These are phyloP conservation scores for Pandion haliaetus DNA, from an alignment of 2,113 vertebrate genomes.

Conservation along the genomic window DNA sequence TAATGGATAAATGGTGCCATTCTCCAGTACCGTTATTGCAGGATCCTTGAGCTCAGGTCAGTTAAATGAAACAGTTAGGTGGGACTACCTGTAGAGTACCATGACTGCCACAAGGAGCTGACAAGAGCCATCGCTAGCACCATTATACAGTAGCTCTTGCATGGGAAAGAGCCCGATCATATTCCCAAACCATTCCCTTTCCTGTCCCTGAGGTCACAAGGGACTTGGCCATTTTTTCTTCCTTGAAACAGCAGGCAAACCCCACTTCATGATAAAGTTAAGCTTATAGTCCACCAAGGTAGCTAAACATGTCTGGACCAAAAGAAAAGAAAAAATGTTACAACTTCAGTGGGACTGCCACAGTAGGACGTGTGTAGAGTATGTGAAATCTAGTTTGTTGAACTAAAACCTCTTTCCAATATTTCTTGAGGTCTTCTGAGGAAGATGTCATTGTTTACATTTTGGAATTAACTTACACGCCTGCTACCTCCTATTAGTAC, in stretches of 20 bases:
- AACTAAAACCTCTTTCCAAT: not conserved
- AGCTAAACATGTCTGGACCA: not conserved
- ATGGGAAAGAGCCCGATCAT: not conserved
- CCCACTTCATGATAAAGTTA: not conserved
- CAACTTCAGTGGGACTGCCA: not conserved
- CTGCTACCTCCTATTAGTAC: not conserved
- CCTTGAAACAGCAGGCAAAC: not conserved
- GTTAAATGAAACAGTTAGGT: not conserved
- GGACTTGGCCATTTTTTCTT: not conserved
- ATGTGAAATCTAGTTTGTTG: not conserved
- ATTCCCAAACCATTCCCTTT: not conserved
- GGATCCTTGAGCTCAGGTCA: not conserved
- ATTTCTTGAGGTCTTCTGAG: not conserved
- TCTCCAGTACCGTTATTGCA: not conserved
- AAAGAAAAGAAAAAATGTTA: not conserved
- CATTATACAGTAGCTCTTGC: not conserved
- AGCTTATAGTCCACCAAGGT: not conserved
- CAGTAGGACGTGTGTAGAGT: accelerated
- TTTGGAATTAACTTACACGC: not conserved
- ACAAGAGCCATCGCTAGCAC: not conserved
- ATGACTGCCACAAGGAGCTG: not conserved
- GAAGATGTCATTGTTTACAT: not conserved
- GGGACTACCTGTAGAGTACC: not conserved
- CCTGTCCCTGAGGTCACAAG: not conserved
- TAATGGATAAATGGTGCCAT: not conserved